Evolutionary conservation across 2,113 vertebrate species (phyloP).

Genomic region (Silurus glanis): DNA sequence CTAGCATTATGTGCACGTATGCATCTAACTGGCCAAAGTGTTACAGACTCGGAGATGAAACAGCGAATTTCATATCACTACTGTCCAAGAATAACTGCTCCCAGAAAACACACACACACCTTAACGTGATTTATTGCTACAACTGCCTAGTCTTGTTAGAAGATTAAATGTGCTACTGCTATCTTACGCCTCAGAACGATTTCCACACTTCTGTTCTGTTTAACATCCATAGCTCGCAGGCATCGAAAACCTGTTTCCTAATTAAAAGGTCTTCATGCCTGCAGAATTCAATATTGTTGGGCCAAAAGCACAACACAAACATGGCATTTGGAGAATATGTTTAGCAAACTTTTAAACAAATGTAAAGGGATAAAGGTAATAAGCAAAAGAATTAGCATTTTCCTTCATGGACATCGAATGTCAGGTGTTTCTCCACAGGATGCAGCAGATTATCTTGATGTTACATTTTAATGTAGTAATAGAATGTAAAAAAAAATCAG

Average conservation of each 20-base stretch:
- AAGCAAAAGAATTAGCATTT: no score
- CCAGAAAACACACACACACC: not conserved
- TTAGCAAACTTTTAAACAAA: no score
- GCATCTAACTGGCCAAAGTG: not conserved
- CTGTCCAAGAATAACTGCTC: not conserved
- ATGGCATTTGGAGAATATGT: not conserved
- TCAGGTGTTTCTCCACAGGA: no score
- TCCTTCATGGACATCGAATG: no score
- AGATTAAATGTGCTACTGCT: not conserved
- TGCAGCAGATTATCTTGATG: no score
- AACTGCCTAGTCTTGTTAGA: not conserved
- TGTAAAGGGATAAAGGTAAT: no score
- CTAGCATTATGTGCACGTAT: not conserved
- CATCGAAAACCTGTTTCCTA: not conserved
- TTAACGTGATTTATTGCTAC: constrained; percentile 5
- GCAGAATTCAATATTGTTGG: not conserved
- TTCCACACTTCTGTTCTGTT: not conserved
- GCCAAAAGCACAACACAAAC: not conserved
- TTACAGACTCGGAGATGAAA: not conserved
- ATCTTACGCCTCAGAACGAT: not conserved
- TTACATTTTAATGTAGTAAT: not conserved
- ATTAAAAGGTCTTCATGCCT: not conserved
- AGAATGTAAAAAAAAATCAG: no score
- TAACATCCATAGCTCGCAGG: not conserved
- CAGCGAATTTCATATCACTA: not conserved